Percentiles rank a stretch among this genome's conserved stretches.
These are phyloP conservation scores for Cristatella mucedo DNA, from an alignment of 2,888 invertebrate species.

Conservation along the genomic window DNA sequence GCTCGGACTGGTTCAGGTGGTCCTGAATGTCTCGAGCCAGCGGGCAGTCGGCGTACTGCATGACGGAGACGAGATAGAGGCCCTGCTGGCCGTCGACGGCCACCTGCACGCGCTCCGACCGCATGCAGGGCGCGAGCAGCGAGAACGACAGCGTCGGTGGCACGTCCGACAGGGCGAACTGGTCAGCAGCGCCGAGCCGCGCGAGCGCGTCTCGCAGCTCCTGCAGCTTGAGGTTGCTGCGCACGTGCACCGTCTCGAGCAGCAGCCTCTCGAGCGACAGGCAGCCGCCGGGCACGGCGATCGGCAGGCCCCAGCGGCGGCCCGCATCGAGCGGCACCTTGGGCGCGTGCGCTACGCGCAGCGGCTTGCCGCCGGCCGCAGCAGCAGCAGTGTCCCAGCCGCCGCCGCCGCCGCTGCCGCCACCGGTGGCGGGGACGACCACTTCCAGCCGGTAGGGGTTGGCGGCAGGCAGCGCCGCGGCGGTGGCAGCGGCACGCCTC, in stretches of 20 bases:
- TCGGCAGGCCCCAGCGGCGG: background rate
- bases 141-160: constrained; percentile 82
- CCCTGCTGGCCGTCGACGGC: constrained; percentile 89
- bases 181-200: constrained; percentile 53
- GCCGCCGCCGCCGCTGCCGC: too few relatives aligned
- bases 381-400: too few relatives aligned
- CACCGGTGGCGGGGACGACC: too few relatives aligned
- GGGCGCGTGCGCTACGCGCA: background rate
- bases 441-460: too few relatives aligned
- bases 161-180: constrained; percentile 70
- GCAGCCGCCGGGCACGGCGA: constrained; percentile 59
- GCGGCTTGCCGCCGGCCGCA: too few relatives aligned
- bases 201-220: constrained; percentile 64
- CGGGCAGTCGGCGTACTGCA: background rate
- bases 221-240: constrained; percentile 44
- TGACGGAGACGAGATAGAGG: constrained; percentile 68
- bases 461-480: too few relatives aligned
- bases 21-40: constrained; percentile 1
- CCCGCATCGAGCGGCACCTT: background rate
- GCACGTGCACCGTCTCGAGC: constrained; percentile 83
- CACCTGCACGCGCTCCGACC: constrained; percentile 76
- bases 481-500: too few relatives aligned
- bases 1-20: constrained; percentile 3
- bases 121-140: constrained; percentile 68
- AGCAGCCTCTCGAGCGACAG: constrained; percentile 85